Percentiles rank a stretch among this genome's conserved stretches.
Conservation (phyloP, 1,140 invertebrate genomes). For the Gerris buenoi region DNA sequence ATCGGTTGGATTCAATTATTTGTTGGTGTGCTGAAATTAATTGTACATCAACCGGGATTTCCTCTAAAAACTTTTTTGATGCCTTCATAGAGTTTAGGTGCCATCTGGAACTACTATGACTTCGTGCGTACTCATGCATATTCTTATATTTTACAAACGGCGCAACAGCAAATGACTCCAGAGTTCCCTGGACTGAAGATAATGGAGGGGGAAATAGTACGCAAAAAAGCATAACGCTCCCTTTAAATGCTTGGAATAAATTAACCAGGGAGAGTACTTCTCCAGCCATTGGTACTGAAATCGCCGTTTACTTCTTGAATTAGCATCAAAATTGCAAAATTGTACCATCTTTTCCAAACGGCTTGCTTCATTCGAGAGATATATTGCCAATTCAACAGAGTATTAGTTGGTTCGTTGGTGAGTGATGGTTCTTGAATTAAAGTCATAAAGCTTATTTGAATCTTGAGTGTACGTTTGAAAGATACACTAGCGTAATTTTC, state of each 20-base stretch:
- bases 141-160: not conserved
- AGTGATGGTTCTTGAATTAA: no score
- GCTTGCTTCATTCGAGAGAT: no score
- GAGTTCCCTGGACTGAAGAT: not conserved
- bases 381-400: no score
- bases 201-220: not conserved
- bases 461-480: no score
- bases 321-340: not conserved
- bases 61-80: not conserved
- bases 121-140: not conserved
- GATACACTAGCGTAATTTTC: no score
- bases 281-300: not conserved
- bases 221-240: not conserved
- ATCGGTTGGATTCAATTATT: not conserved
- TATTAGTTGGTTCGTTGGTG: no score
- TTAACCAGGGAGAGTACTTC: not conserved
- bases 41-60: not conserved
- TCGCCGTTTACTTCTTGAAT: not conserved
- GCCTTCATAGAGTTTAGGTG: not conserved
- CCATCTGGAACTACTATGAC: not conserved
- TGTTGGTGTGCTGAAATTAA: not conserved
- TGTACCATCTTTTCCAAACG: no score
- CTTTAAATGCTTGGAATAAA: not conserved
- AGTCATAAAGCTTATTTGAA: no score
- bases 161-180: not conserved